Percentiles rank a stretch among this genome's conserved stretches.
These are phyloP conservation scores for Neostethus bicornis DNA, from an alignment of 2,797 vertebrate genomes.

Conservation along the genomic window DNA sequence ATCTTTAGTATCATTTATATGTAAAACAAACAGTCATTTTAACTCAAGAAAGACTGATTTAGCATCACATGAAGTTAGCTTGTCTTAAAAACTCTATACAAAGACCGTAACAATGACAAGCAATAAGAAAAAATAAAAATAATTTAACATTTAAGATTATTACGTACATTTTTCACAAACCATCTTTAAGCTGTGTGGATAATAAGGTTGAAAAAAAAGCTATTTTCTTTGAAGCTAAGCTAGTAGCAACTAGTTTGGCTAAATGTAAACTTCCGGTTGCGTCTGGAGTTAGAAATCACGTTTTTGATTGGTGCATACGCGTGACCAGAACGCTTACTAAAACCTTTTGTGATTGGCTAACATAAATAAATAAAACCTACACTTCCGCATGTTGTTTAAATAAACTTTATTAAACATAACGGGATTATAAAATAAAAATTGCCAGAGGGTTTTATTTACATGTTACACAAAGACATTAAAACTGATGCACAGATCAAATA, in stretches of 20 bases:
- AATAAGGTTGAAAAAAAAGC: not conserved
- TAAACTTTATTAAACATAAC: no score
- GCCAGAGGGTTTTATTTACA: no score
- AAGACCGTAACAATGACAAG: not conserved
- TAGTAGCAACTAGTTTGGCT: constrained; percentile 9
- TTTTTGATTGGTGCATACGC: constrained; percentile 39
- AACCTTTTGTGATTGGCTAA: constrained; percentile 29
- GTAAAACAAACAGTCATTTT: not conserved
- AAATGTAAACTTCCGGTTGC: constrained; percentile 60
- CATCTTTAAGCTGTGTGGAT: constrained; percentile 55
- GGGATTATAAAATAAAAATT: no score
- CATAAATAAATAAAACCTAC: no score
- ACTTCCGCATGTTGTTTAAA: no score
- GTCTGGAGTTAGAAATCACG: not conserved
- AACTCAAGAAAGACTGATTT: not conserved
- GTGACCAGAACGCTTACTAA: constrained; percentile 1
- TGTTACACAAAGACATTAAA: no score
- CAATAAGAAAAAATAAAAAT: not conserved
- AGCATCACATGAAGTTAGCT: constrained; percentile 17
- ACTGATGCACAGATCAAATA: no score
- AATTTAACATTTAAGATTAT: not conserved
- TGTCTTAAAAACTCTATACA: not conserved
- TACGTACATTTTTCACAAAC: constrained; percentile 83
- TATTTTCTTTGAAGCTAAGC: constrained; percentile 1
- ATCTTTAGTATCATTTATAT: not conserved